Evolutionary conservation across 2,888 invertebrate genomes (phyloP).

Genomic region (Asteroscopus sphinx): DNA sequence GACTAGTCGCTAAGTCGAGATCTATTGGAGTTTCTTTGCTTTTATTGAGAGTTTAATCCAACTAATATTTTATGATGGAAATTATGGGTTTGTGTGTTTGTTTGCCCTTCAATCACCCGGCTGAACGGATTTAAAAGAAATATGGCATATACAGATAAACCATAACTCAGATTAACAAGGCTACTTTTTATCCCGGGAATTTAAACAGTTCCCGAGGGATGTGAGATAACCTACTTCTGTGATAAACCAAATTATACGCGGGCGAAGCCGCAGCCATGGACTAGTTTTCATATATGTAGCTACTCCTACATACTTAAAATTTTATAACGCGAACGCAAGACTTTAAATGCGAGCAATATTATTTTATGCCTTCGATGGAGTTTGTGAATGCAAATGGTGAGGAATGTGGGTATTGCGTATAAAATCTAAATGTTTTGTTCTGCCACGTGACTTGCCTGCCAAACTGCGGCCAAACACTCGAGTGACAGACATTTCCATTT

Average conservation of each 20-base stretch:
- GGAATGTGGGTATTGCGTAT: slow-evolving; percentile 68
- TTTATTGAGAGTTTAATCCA: slow-evolving; percentile 33
- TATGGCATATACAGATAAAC: too few relatives aligned
- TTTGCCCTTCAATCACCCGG: too few relatives aligned
- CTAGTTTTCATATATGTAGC: slow-evolving; percentile 31
- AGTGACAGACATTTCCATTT: slow-evolving; percentile 54
- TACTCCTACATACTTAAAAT: slow-evolving; percentile 27
- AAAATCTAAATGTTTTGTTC: slow-evolving; percentile 69
- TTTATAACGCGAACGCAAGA: slow-evolving; percentile 33
- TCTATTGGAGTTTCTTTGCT: slow-evolving; percentile 29
- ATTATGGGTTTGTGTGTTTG: too few relatives aligned
- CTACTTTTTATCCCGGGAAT: too few relatives aligned
- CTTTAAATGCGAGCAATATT: slow-evolving; percentile 59
- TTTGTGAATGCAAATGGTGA: slow-evolving; percentile 61
- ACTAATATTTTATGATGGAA: too few relatives aligned
- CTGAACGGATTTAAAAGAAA: too few relatives aligned
- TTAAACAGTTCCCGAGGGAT: too few relatives aligned
- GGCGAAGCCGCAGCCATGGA: too few relatives aligned
- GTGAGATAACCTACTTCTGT: too few relatives aligned
- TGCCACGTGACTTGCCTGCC: slow-evolving; percentile 64
- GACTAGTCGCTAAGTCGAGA: slow-evolving; percentile 25
- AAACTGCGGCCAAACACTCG: slow-evolving; percentile 59
- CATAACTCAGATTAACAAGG: too few relatives aligned
- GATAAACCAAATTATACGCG: too few relatives aligned
- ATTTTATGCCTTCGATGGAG: slow-evolving; percentile 60